These are phyloP conservation scores for Chiroxiphia lanceolata DNA, from an alignment of 2,797 vertebrate genomes.

Conservation along the genomic window DNA sequence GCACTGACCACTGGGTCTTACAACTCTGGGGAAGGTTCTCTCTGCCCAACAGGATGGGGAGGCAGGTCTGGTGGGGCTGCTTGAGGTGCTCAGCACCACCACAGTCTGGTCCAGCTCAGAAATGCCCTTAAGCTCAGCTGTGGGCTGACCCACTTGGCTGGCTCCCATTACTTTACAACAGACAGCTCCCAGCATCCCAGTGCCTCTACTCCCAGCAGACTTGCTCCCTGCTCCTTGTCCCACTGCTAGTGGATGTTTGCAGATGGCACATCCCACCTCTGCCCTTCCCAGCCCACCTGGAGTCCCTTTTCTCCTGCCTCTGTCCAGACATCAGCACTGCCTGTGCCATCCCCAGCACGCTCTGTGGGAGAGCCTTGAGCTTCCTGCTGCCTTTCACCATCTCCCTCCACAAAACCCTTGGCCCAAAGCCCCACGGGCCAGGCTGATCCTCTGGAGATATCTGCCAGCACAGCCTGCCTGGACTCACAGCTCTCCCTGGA, in stretches of 20 bases:
- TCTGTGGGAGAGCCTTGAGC: background rate
- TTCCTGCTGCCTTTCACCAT: background rate
- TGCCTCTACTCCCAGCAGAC: background rate
- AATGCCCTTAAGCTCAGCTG: background rate
- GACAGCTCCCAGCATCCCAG: fast-evolving
- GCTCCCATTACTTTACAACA: background rate
- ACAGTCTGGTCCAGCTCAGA: background rate
- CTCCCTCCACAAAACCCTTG: background rate
- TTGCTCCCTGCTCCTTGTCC: background rate
- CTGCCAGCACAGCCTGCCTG: background rate
- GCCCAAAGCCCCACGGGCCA: background rate
- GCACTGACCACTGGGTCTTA: background rate
- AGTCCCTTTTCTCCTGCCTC: background rate
- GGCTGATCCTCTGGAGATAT: background rate
- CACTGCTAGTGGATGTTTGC: background rate
- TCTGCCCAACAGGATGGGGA: background rate
- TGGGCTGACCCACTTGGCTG: background rate
- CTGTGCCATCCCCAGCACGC: fast-evolving
- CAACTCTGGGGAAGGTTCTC: background rate
- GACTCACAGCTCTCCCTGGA: background rate
- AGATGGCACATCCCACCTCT: background rate
- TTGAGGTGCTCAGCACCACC: background rate
- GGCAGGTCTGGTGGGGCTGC: background rate
- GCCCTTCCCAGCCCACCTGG: background rate
- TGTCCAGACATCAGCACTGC: background rate